Evolutionary conservation across 1,140 invertebrate genomes (phyloP), one percentile per base, ranked within the genome.

Genomic region (Acromyrmex heyeri): DNA sequence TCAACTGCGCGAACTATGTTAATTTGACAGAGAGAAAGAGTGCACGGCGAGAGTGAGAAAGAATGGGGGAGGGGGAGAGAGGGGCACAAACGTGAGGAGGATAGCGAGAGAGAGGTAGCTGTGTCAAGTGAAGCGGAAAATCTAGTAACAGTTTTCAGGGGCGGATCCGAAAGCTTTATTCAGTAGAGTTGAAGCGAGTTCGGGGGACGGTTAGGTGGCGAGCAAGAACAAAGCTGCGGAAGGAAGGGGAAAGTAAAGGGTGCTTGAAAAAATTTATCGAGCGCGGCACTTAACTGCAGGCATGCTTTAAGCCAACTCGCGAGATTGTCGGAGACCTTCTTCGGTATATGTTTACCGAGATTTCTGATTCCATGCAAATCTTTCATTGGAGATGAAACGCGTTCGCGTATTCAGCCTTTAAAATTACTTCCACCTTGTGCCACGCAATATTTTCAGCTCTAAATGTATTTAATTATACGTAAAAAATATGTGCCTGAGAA

Each of bases 221-320:
- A 44, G 75, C 75, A 76, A 86, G 85, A 82, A 86, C 87, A 90
- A 90, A 90, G 88, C 88, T 55, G 87, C 38, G 69, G 34, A 85
- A 72, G 57, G 48, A 27, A 69, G 24, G 75, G 24, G 87, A 82
- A 86, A 59, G 87, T 82, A 86, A 90, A 89, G 78, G 86, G 67
- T 57, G 78, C 88, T 90, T 88, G 89, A 90, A 90, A 87, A 89
- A 90, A 90, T 90, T 90, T 90, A 90, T 90, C 88, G 89, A 87
- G 79, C 86, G 88, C 73, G 57, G 88, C 78, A 90, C 86, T 90
- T 90, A 90, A 90, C 88, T 90, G 88, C 77, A 70, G 79, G 59
- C 88, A 70, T 62, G 61, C 69, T 90, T 82, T 89, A 89, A 90
- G 82, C 72, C 88, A 82, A 72, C 86, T 86, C 12, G 87, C 55